A percentile compares a stretch with the other conserved stretches of the same genome.
These are phyloP conservation scores for Zelleria hepariella DNA, from an alignment of 2,888 invertebrate species.

Conservation along the genomic window DNA sequence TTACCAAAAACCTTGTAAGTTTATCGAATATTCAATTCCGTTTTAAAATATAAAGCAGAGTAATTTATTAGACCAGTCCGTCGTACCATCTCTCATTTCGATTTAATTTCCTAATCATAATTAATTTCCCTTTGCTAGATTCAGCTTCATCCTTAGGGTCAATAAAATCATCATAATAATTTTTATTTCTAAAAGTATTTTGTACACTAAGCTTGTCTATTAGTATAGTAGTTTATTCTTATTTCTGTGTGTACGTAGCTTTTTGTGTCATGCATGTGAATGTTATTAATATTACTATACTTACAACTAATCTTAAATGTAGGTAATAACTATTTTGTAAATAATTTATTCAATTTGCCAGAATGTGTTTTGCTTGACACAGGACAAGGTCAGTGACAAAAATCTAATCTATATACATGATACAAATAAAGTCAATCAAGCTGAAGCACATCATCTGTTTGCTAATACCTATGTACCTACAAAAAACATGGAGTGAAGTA, in stretches of 20 bases:
- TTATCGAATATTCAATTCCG: background rate
- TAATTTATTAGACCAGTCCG: constrained; percentile 37
- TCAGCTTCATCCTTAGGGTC: constrained; percentile 23
- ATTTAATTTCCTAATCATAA: constrained; percentile 27
- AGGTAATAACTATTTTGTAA: background rate
- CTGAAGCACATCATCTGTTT: background rate
- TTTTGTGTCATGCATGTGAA: constrained; percentile 43
- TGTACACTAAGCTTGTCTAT: constrained; percentile 37
- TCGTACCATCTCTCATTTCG: constrained; percentile 26
- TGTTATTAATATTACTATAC: constrained; percentile 29
- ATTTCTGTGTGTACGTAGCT: constrained; percentile 35
- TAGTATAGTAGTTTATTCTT: constrained; percentile 30
- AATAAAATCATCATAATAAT: background rate
- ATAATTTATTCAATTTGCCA: background rate
- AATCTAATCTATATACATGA: background rate
- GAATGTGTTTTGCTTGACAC: background rate
- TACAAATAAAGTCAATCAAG: background rate
- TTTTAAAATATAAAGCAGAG: constrained; percentile 10
- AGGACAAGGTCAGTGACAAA: no score
- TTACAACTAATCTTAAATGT: background rate
- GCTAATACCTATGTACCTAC: background rate
- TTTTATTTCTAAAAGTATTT: background rate
- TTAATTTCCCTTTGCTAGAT: constrained; percentile 38
- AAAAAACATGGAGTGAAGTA: background rate
- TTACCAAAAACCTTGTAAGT: background rate